A percentile compares a stretch with the other conserved stretches of the same genome.
Conservation (phyloP, 2,888 invertebrate genomes). For the Cosmia pyralina region DNA sequence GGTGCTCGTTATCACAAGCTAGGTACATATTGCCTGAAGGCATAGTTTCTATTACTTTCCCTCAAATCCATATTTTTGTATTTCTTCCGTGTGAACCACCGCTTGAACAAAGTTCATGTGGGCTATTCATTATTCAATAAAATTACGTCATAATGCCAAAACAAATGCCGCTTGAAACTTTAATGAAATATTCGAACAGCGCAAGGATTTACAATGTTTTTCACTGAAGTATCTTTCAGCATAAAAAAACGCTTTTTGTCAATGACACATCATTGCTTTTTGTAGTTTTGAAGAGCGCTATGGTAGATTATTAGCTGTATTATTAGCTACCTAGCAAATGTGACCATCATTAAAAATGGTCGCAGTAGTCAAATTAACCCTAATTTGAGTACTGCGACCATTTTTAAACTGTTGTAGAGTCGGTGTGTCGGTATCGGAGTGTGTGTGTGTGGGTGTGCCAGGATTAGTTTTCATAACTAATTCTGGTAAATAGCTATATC, state of each 20-base stretch:
- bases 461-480: no score
- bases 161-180: background rate
- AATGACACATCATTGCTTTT: no score
- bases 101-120: background rate
- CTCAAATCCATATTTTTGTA: constrained; percentile 48
- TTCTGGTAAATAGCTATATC: no score
- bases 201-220: background rate
- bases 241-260: background rate
- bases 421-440: no score
- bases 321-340: no score
- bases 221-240: background rate
- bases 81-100: constrained; percentile 41
- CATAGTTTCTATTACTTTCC: constrained; percentile 49
- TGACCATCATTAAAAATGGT: no score
- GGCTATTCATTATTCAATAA: constrained; percentile 1
- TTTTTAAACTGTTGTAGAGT: no score
- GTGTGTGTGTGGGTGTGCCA: no score
- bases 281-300: no score
- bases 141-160: background rate
- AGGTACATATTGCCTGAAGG: constrained; percentile 26
- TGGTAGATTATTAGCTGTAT: no score
- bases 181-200: background rate
- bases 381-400: no score
- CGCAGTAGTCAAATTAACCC: no score
- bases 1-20: constrained; percentile 32